These are phyloP conservation scores for Paramormyrops kingsleyae DNA, from an alignment of 2,113 vertebrate species.

Conservation along the genomic window DNA sequence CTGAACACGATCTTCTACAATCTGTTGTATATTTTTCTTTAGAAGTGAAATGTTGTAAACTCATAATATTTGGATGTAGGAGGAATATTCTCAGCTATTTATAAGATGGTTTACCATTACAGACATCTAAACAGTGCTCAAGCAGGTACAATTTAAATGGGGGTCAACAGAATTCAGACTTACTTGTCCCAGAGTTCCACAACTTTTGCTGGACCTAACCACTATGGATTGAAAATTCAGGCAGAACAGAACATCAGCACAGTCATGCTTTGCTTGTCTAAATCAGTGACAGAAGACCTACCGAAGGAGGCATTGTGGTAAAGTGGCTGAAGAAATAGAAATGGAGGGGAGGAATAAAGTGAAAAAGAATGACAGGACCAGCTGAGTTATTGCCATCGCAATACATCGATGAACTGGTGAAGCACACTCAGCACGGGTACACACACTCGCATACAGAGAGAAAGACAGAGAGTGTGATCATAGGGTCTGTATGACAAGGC, in stretches of 20 bases:
- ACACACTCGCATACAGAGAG: conserved; percentile 10
- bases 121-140: conserved; percentile 8
- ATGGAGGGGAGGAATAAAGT: background rate
- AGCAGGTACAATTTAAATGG: conserved; percentile 11
- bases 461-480: conserved; percentile 31
- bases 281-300: conserved; percentile 7
- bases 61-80: background rate
- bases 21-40: background rate
- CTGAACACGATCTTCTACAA: background rate
- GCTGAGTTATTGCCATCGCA: conserved; percentile 5
- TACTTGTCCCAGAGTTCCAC: conserved; percentile 9
- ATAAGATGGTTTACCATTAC: background rate
- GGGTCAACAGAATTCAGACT: background rate
- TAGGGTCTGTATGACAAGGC: conserved; percentile 40
- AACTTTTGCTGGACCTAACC: background rate
- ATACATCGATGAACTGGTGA: background rate
- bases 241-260: background rate
- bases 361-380: background rate
- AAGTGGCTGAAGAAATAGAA: conserved; percentile 16
- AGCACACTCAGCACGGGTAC: background rate
- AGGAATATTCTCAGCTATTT: background rate
- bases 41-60: background rate
- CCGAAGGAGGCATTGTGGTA: conserved; percentile 4
- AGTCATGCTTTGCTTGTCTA: background rate
- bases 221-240: background rate